phyloP scores from a whole-genome alignment of 2,888 invertebrate species.

The Drosophila helvetica region DNA sequence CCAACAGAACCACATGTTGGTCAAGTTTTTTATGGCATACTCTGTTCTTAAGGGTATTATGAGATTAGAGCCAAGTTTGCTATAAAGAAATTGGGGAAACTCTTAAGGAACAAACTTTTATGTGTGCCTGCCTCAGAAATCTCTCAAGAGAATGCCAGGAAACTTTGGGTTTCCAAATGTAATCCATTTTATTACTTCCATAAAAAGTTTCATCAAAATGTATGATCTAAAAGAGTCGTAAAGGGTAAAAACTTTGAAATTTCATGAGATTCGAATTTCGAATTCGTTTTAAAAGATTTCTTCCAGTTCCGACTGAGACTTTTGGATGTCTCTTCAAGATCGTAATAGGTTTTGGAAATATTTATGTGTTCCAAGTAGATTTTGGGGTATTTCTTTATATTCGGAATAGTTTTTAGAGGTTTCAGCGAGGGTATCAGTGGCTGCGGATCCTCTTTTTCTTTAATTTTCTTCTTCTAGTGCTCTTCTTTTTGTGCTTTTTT shows the following conservation, averaged over 20 bases:
- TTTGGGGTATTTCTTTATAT: too few relatives aligned
- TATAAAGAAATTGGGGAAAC: not conserved
- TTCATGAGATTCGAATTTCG: too few relatives aligned
- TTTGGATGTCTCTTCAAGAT: too few relatives aligned
- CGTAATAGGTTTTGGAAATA: not conserved
- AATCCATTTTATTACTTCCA: too few relatives aligned
- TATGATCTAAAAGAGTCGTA: not conserved
- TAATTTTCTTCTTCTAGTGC: slow-evolving; percentile 8
- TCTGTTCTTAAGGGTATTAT: not conserved
- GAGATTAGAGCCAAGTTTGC: not conserved
- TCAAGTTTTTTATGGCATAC: slow-evolving; percentile 55
- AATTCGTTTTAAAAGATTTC: too few relatives aligned
- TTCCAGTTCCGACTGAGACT: too few relatives aligned
- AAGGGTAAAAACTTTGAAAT: too few relatives aligned
- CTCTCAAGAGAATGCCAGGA: too few relatives aligned
- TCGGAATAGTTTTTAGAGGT: not conserved
- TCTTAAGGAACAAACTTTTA: not conserved
- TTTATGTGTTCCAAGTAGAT: too few relatives aligned
- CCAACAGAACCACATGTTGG: slow-evolving; percentile 67
- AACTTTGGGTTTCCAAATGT: too few relatives aligned
- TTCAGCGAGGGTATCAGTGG: not conserved
- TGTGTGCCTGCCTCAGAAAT: too few relatives aligned
- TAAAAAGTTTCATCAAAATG: too few relatives aligned
- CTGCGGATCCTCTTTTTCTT: not conserved
- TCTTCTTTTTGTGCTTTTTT: not conserved